These are phyloP conservation scores for Drosophila virilis DNA, from an alignment of 1,140 invertebrate genomes.

Conservation along the genomic window DNA sequence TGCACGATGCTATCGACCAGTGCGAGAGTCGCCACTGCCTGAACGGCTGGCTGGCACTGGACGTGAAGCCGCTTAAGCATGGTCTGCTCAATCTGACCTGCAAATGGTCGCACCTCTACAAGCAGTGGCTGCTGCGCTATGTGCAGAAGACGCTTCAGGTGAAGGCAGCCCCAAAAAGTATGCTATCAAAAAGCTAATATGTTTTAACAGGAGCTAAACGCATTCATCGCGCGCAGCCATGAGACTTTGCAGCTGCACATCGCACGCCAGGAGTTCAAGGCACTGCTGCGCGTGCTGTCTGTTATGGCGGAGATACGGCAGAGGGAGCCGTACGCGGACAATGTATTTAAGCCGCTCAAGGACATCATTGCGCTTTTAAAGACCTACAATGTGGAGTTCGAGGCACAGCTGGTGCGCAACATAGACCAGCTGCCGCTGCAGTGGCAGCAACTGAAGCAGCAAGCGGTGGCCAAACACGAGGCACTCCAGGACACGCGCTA, in stretches of 20 bases:
- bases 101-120: constrained; percentile 90
- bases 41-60: constrained; percentile 89
- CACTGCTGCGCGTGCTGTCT: constrained; percentile 85
- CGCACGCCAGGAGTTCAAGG: constrained; percentile 87
- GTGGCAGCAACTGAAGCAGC: constrained; percentile 95
- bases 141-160: constrained; percentile 86
- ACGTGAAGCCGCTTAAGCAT: constrained; percentile 89
- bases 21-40: constrained; percentile 82
- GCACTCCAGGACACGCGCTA: constrained; percentile 90
- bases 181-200: constrained; percentile 84
- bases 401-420: constrained; percentile 82
- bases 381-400: constrained; percentile 90
- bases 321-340: constrained; percentile 86
- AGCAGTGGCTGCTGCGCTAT: constrained; percentile 88
- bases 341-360: constrained; percentile 93
- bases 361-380: constrained; percentile 91
- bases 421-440: constrained; percentile 92
- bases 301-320: constrained; percentile 87
- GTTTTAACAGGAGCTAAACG: constrained; percentile 86
- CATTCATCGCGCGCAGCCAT: constrained; percentile 86
- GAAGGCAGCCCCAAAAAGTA: constrained; percentile 89
- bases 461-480: constrained; percentile 92
- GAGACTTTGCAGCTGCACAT: constrained; percentile 86
- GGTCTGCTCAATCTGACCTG: constrained; percentile 88
- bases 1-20: constrained; percentile 77